These are phyloP conservation scores for Tiphia femorata DNA, from an alignment of 2,888 invertebrate species.

Conservation along the genomic window DNA sequence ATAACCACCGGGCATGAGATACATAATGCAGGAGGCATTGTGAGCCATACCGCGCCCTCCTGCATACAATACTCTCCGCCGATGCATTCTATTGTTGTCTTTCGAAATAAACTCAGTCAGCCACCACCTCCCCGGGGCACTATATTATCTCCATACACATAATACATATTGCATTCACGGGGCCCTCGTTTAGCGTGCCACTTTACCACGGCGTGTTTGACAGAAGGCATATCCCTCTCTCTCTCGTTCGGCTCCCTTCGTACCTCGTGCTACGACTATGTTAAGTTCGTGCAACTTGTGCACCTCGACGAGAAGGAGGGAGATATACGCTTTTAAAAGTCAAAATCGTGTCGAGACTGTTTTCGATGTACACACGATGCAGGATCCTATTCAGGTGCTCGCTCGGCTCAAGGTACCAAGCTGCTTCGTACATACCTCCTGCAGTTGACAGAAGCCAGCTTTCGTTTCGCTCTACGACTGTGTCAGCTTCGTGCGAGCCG, in stretches of 20 bases:
- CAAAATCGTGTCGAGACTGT: too few species aligned
- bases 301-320: too few species aligned
- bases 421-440: too few species aligned
- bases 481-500: too few species aligned
- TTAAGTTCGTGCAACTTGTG: constrained; percentile 29
- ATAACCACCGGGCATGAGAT: constrained; percentile 54
- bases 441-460: too few species aligned
- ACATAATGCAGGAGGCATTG: constrained; percentile 66
- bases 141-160: constrained; percentile 53
- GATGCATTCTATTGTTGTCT: constrained; percentile 62
- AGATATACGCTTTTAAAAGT: too few species aligned
- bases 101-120: constrained; percentile 57
- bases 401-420: too few species aligned
- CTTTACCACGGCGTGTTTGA: constrained; percentile 40
- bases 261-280: constrained; percentile 44
- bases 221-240: constrained; percentile 16
- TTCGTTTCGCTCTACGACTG: too few species aligned
- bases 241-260: too few species aligned
- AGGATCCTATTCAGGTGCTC: too few species aligned
- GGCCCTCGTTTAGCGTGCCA: constrained; percentile 42
- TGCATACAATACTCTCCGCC: constrained; percentile 59
- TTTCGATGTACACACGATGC: too few species aligned
- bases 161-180: constrained; percentile 51
- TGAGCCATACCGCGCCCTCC: constrained; percentile 55
- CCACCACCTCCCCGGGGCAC: constrained; percentile 49